Base-by-base conservation (phyloP, 2,113 vertebrate genomes). In the Panthera uncia region DNA sequence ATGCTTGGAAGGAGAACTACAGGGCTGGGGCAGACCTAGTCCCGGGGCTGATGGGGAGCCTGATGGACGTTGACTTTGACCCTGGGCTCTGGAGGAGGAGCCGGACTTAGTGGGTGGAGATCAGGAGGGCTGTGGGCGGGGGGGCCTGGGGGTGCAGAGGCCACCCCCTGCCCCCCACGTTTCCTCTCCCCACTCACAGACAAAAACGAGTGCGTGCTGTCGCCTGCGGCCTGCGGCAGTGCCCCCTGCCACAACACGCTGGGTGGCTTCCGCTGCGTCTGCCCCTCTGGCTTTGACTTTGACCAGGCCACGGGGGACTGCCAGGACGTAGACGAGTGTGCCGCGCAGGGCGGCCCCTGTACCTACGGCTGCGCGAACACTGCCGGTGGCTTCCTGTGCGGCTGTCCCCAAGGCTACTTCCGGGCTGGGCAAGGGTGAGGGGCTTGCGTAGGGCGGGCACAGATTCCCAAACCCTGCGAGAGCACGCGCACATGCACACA, bases 171-270 rank as follows among this genome's bases (percentile, higher is more conserved):
- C 31, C 38, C 27, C 25, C 73, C 45, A 18, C 0, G 0, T 15
- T 41, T 19, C 31, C 68, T 21, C 31, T 38, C 57, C 1, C 45
- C 13, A 3, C 38, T 68, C 41, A 5, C 98, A 99, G 99, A 99
- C 38, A 99, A 99, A 97, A 99, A 99, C 0, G 99, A 99, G 98
- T 99, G 99, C 91, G 98, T 99, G 69, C 31, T 78, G 66, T 98
- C 98, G 4, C 99, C 99, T 13, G 90, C 98, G 0, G 91, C 99
- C 95, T 99, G 99, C 0, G 99, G 99, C 91, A 99, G 99, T 0
- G 99, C 99, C 90, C 99, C 99, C 80, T 99, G 99, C 98, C 99
- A 99, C 98, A 99, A 99, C 99, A 99, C 99, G 0, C 98, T 99
- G 97, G 99, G 99, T 19, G 99, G 99, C 98, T 99, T 98, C 99